Conservation (phyloP, 1,140 invertebrate genomes). For the Sminthurides bifidus region DNA sequence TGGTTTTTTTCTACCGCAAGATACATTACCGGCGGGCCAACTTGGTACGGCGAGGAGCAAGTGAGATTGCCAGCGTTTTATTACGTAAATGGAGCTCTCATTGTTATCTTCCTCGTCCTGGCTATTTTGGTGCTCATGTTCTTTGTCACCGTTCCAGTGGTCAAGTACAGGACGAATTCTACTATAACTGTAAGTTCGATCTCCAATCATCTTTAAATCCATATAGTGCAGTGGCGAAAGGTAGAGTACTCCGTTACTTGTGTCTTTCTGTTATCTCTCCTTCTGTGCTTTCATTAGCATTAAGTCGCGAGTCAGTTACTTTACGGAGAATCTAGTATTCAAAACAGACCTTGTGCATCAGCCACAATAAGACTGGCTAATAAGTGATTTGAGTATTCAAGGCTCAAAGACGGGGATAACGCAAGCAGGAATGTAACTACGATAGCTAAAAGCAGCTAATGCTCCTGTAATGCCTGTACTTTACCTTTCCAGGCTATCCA, state of each 20-base stretch:
- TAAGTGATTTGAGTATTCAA: background rate
- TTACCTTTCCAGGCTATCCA: slow-evolving; percentile 23
- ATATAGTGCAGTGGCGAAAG: no score
- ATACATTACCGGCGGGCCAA: slow-evolving; percentile 25
- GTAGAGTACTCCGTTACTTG: no score
- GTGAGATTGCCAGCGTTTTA: slow-evolving; percentile 9
- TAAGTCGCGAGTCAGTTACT: background rate
- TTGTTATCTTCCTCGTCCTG: slow-evolving; percentile 12
- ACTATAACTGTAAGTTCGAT: slow-evolving; percentile 20
- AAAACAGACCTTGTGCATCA: background rate
- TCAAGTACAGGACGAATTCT: slow-evolving; percentile 22
- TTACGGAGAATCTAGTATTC: background rate
- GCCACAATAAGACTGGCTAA: background rate
- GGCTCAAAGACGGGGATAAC: no score
- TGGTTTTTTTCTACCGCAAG: slow-evolving; percentile 28
- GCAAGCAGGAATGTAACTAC: no score
- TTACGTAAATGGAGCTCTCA: slow-evolving; percentile 17
- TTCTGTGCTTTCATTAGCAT: background rate
- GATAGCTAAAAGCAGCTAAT: no score
- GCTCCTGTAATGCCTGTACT: slow-evolving; percentile 6
- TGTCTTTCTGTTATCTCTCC: background rate
- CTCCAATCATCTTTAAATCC: no score
- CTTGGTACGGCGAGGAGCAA: slow-evolving; percentile 19
- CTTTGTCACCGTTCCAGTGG: slow-evolving; percentile 22
- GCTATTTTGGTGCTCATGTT: slow-evolving; percentile 19